These are phyloP conservation scores for Corydoras maculifer DNA, from an alignment of 2,113 vertebrate species.

Conservation along the genomic window DNA sequence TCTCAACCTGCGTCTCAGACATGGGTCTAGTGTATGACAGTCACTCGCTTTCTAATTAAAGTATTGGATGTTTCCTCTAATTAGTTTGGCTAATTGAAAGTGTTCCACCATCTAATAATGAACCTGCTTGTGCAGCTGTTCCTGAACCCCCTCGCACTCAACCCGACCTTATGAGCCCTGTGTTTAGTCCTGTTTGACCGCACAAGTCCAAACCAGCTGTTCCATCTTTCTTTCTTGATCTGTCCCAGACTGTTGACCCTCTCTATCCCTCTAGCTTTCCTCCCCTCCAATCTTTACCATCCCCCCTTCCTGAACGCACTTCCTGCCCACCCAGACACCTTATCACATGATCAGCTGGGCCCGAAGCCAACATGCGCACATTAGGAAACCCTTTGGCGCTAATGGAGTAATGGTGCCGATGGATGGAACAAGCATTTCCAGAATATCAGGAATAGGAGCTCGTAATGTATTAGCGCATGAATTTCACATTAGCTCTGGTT, in stretches of 20 bases:
- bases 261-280: constrained; percentile 1
- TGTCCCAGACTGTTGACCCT: constrained; percentile 29
- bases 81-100: constrained; percentile 44
- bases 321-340: constrained; percentile 37
- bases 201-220: constrained; percentile 8
- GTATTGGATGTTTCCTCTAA: constrained; percentile 36
- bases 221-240: neutral
- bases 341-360: constrained; percentile 36
- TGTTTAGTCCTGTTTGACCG: constrained; percentile 5
- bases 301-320: constrained; percentile 27
- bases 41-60: constrained; percentile 5
- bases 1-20: neutral
- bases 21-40: neutral
- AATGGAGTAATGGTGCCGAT: constrained; percentile 43
- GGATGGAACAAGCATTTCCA: constrained; percentile 20
- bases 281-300: constrained; percentile 33
- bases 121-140: constrained; percentile 40
- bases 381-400: constrained; percentile 45
- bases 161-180: constrained; percentile 23
- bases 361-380: constrained; percentile 12
- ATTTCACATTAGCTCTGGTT: neutral
- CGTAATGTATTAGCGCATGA: constrained; percentile 13
- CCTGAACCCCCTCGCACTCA: constrained; percentile 26
- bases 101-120: constrained; percentile 36
- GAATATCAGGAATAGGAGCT: neutral